Evolutionary conservation across 2,113 vertebrate genomes (phyloP).

Genomic region (Phocoena phocoena): DNA sequence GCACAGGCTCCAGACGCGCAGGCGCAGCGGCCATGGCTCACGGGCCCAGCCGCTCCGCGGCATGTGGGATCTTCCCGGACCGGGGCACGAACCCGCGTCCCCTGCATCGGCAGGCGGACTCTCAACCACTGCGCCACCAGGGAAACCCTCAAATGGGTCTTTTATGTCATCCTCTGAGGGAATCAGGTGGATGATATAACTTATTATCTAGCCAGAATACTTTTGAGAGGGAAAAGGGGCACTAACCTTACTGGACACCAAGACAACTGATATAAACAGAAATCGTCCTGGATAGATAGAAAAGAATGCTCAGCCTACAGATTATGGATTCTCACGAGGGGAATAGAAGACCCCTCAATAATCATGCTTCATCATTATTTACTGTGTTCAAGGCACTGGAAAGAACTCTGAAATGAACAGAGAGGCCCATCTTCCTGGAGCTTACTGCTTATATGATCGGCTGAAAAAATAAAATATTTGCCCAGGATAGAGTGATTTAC

Average conservation of each 20-base stretch:
- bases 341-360: background rate
- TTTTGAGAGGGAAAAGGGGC: background rate
- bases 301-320: background rate
- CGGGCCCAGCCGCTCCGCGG: too few relatives aligned
- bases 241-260: background rate
- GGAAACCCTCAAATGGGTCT: background rate
- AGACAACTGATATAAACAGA: background rate
- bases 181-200: background rate
- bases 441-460: background rate
- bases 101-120: too few relatives aligned
- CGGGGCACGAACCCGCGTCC: too few relatives aligned
- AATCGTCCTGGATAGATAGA: background rate
- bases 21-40: too few relatives aligned
- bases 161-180: background rate
- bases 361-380: background rate
- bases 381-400: background rate
- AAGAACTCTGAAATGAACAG: background rate
- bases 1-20: too few relatives aligned
- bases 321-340: background rate
- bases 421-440: background rate
- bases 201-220: background rate
- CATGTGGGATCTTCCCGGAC: too few relatives aligned
- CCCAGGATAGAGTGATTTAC: background rate
- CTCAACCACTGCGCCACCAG: too few relatives aligned
- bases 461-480: background rate